A percentile compares a stretch with the other conserved stretches of the same genome.
phyloP scores from a whole-genome alignment of 2,797 vertebrate genomes.

The Smutsia temminckii region DNA sequence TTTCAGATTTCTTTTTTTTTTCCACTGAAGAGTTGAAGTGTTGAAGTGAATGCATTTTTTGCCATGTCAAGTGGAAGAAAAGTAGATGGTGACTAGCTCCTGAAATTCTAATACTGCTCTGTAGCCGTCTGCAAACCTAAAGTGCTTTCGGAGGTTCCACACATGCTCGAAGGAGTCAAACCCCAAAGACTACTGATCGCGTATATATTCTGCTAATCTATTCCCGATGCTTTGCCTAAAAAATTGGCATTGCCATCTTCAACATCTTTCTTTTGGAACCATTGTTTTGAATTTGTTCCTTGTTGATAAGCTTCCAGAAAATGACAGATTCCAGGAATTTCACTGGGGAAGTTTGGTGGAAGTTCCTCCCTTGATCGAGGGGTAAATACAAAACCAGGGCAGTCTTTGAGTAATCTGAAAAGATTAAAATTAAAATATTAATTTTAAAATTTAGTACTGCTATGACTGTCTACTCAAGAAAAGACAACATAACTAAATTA shows the following conservation, averaged over 20 bases:
- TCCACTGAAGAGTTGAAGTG: constrained; percentile 63
- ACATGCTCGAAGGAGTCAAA: constrained; percentile 63
- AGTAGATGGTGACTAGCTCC: constrained; percentile 65
- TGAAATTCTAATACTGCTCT: constrained; percentile 80
- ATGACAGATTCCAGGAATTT: constrained; percentile 98
- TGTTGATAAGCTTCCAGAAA: constrained; percentile 93
- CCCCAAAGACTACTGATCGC: constrained; percentile 27
- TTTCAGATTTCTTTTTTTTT: constrained; percentile 72
- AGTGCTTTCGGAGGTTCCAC: constrained; percentile 79
- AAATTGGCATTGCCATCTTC: constrained; percentile 86
- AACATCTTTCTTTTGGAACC: constrained; percentile 83
- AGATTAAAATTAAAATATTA: constrained; percentile 74
- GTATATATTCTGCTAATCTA: constrained; percentile 78
- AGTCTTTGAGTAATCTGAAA: constrained; percentile 94
- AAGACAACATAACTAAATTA: neutral
- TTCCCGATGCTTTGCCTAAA: constrained; percentile 85
- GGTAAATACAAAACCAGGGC: constrained; percentile 94
- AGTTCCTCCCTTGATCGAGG: constrained; percentile 96
- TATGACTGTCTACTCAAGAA: neutral
- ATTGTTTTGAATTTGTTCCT: constrained; percentile 82
- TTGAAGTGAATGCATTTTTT: constrained; percentile 67
- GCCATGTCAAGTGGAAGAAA: constrained; percentile 74
- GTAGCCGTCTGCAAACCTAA: constrained; percentile 79
- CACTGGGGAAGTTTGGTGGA: constrained; percentile 95
- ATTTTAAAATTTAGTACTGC: neutral